Evolutionary conservation across 2,797 vertebrate genomes (phyloP), one percentile per base, ranked within the genome.

Genomic region (Catamblyrhynchus diadema): DNA sequence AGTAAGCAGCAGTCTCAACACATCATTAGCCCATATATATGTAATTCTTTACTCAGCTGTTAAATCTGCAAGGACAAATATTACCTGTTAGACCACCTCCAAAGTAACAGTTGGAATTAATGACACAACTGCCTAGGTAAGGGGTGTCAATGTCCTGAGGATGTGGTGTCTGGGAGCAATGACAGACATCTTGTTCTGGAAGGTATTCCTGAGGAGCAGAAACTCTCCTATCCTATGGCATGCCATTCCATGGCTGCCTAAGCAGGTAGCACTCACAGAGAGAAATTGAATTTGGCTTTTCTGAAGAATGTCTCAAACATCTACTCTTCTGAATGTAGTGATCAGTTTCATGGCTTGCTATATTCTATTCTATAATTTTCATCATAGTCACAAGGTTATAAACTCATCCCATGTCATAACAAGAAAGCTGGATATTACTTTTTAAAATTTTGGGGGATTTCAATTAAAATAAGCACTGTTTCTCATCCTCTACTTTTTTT

Each of bases 51-150:
- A 86, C 53, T 81, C 81, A 93, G 32, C 62, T 83, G 25, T 91
- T 95, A 85, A 94, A 74, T 67, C 71, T 91, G 45, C 91, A 95
- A 94, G 90, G 83, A 86, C 80, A 95, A 88, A 86, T 88, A 94
- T 79, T 94, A 67, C 82, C 78, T 95, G 45, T 65, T 87, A 50
- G n/a, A 67, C 37, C 15, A 70, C 27, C 48, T 92, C 57, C 61
- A 77, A 2, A 74, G 69, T 83, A 90, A 89, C 28, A 74, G 47
- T 41, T 79, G 39, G 45, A 96, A 93, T 85, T 91, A 94, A 95
- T 89, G 81, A 79, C n/a, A 30, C 50, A 96, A 59, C 42, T 81
- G 37, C 54, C 56, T 78, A 78, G 21, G 71, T 73, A 75, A 93
- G 67, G 69, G 18, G 84, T 78, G 35, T 64, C 81, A 85, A 0